Evolutionary conservation across 2,888 invertebrate species (phyloP).

Genomic region (Julus scandinavius): DNA sequence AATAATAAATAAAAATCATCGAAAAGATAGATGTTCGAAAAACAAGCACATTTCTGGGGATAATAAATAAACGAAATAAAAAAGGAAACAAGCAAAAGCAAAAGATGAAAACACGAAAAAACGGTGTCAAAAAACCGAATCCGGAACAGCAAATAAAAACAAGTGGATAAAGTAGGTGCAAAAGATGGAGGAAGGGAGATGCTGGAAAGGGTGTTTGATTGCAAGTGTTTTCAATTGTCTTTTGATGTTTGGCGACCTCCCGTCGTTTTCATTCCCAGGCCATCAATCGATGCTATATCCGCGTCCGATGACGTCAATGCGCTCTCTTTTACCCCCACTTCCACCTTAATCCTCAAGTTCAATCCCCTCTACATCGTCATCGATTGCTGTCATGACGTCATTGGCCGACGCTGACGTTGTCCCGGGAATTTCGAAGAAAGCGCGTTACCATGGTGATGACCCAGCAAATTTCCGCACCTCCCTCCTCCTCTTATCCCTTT

Average conservation of each 20-base stretch:
- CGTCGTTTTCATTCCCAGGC: constrained; percentile 18
- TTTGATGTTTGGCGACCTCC: constrained; percentile 27
- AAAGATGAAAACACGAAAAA: background rate
- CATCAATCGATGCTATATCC: constrained; percentile 40
- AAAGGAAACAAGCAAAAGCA: background rate
- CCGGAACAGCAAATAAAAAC: background rate
- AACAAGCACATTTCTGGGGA: background rate
- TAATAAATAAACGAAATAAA: background rate
- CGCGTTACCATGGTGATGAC: constrained; percentile 39
- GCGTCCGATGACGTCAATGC: constrained; percentile 51
- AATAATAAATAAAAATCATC: too few species aligned
- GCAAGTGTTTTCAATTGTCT: background rate
- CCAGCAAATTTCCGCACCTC: background rate
- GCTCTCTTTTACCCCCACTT: constrained; percentile 24
- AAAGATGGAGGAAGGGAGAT: too few species aligned
- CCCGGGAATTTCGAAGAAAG: constrained; percentile 47
- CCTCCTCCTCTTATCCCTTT: background rate
- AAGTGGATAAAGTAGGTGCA: background rate
- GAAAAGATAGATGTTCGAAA: background rate
- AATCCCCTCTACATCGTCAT: constrained; percentile 49
- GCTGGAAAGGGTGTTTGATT: background rate
- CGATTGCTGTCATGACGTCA: constrained; percentile 19
- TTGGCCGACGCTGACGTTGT: background rate
- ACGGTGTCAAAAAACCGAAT: constrained; percentile 9
- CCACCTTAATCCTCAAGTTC: constrained; percentile 48